Percentiles rank a stretch among this genome's conserved stretches.
These are phyloP conservation scores for Daubentonia madagascariensis DNA, from an alignment of 2,113 vertebrate species.

Conservation along the genomic window DNA sequence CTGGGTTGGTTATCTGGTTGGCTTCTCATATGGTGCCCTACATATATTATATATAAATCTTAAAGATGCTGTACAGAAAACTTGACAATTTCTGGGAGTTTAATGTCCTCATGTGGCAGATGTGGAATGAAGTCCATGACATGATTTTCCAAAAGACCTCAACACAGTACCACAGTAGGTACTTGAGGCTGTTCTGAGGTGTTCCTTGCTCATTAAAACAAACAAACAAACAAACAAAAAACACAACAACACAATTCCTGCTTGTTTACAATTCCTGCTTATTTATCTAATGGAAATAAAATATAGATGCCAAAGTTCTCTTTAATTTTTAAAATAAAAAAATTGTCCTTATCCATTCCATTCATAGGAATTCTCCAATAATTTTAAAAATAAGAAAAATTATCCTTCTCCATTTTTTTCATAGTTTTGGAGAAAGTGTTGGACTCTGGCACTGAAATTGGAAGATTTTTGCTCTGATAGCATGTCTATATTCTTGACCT, in stretches of 20 bases:
- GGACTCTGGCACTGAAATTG: constrained; percentile 91
- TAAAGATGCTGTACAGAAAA: constrained; percentile 87
- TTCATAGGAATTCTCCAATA: constrained; percentile 81
- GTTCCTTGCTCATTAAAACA: constrained; percentile 79
- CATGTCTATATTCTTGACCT: constrained; percentile 89
- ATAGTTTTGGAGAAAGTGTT: constrained; percentile 89
- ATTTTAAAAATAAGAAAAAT: constrained; percentile 67
- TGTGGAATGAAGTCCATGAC: neutral
- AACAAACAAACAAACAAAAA: too few species aligned
- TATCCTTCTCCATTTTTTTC: constrained; percentile 84
- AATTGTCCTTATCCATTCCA: constrained; percentile 81
- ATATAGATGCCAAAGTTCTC: constrained; percentile 87
- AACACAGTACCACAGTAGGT: accelerated
- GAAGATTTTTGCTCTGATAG: constrained; percentile 84
- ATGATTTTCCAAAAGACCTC: neutral
- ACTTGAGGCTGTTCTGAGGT: neutral
- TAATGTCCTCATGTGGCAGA: neutral
- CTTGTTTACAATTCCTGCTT: constrained; percentile 69
- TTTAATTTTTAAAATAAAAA: constrained; percentile 56
- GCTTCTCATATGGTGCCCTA: constrained; percentile 89
- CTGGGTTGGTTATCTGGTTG: constrained; percentile 87
- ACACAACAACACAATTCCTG: neutral
- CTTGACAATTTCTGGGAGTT: constrained; percentile 76
- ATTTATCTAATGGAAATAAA: constrained; percentile 83
- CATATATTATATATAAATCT: constrained; percentile 85